Base-by-base conservation (phyloP, 2,888 invertebrate genomes). In the Camptogramma bilineatum region DNA sequence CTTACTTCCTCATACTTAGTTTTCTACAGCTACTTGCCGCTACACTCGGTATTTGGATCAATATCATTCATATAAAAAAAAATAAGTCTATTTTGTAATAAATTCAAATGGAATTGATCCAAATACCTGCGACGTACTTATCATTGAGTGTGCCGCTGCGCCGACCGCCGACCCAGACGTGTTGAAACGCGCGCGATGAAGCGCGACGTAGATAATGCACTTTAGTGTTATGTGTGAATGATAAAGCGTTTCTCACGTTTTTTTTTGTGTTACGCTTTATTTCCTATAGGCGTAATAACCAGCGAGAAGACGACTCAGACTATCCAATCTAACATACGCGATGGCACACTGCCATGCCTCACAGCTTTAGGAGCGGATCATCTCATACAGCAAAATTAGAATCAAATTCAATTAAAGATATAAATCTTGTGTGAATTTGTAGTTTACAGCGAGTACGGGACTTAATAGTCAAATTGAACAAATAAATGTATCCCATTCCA, bases 201-300 rank as follows among this genome's bases (percentile, higher is more conserved):
- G 21, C 21, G 47, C 21, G 3, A 19, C 47, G 47, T 3, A 10
- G 19, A 47, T 47, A 48, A 21, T 47, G 46, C 46, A 47, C 44
- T 47, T 47, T 10, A 39, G 34, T 39, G 10, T 47, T 17, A 46
- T 18, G 46, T 17, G 18, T 10, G 13, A 44, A 1, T 8, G 8
- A 17, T 44, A 44, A 44, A 44, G 17, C 17, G 17, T 44, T 44
- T 48, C 21, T 48, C 48, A 48, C 48, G 48, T 48, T 21, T 48
- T 28, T n/a, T 48, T 48, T 48, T 8, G 44, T 17, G 17, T 44
- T 16, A 44, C 17, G 44, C 8, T 17, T 44, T 44, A 44, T 16
- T 48, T 21, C 13, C 13, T 13, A 21, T 10, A 9, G 48, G 19
- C 21, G 48, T n/a, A 48, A n/a, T 13, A 21, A 48, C 42, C n/a